Evolutionary conservation across 2,113 vertebrate species (phyloP).

Genomic region (Chaenogobius annularis): DNA sequence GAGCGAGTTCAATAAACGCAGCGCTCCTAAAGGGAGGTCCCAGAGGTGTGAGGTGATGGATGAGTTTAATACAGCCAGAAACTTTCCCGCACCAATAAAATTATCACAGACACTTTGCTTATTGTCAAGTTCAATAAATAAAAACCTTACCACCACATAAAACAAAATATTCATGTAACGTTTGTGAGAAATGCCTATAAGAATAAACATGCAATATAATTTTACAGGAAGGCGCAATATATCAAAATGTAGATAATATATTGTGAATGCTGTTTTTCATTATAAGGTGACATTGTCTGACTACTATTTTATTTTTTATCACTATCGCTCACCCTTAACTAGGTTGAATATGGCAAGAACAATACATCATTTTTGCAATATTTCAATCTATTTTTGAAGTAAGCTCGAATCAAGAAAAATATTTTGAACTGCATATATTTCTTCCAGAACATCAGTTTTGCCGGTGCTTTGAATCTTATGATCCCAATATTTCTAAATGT

Average conservation of each 20-base stretch:
- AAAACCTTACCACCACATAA: neutral
- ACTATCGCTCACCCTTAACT: no score
- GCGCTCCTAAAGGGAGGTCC: neutral
- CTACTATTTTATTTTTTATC: no score
- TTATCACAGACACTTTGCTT: neutral
- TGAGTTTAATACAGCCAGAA: neutral
- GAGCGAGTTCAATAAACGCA: neutral
- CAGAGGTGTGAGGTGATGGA: neutral
- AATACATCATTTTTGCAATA: no score
- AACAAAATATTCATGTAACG: neutral
- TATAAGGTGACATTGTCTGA: no score
- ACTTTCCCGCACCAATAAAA: neutral
- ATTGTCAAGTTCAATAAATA: neutral
- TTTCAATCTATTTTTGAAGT: no score
- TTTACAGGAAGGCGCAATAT: neutral
- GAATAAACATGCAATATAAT: neutral
- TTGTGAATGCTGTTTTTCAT: no score
- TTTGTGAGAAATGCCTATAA: neutral
- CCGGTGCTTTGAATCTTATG: no score
- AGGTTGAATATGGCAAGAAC: no score
- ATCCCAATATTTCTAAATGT: no score
- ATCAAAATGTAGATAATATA: neutral
- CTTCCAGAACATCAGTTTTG: no score
- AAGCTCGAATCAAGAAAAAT: no score
- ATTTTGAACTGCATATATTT: no score